Base-by-base conservation (phyloP, 2,113 vertebrate genomes). In the Chionodraco myersi region DNA sequence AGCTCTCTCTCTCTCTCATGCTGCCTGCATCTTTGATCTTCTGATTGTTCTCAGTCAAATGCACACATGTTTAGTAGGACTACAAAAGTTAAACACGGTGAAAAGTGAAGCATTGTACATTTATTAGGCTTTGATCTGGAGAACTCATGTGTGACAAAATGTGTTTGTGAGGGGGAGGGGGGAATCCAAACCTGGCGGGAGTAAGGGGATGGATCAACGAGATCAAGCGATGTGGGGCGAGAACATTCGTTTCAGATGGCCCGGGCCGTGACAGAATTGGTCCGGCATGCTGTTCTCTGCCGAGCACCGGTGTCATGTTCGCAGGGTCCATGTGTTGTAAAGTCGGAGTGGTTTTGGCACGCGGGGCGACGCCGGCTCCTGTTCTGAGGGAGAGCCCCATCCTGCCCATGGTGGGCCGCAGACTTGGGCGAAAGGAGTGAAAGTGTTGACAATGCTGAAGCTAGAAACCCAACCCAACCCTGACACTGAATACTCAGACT, bases 221-320 rank as follows among this genome's bases (percentile, higher is more conserved):
- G 88, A 90, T 89, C 88, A 91, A 91, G 86, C 80, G 67, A 89
- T 82, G 86, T 85, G 89, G 86, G 89, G 88, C 72, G 72, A 92
- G 91, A 90, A 92, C 90, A 92, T 93, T 95, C 84, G 82, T 93
- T 90, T 93, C 91, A 94, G 90, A 94, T 93, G 93, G 89, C 76
- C 54, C 5, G 54, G 71, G 88, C 82, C 76, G 79, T 91, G 91
- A 90, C 88, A 92, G 84, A 92, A 93, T 89, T 89, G 89, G 75
- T 92, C 83, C 92, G 88, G 91, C 77, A 78, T 90, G 88, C 85
- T 85, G 84, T 88, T 92, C 91, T 92, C 84, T 79, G 84, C 81
- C 57, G 63, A 84, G 74, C 26, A 53, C 36, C 15, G 88, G 89
- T 93, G 90, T 93, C 89, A 79, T 92, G 84, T 94, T 94, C 81